phyloP scores from a whole-genome alignment of 2,113 vertebrate species.

The Raja brachyura region DNA sequence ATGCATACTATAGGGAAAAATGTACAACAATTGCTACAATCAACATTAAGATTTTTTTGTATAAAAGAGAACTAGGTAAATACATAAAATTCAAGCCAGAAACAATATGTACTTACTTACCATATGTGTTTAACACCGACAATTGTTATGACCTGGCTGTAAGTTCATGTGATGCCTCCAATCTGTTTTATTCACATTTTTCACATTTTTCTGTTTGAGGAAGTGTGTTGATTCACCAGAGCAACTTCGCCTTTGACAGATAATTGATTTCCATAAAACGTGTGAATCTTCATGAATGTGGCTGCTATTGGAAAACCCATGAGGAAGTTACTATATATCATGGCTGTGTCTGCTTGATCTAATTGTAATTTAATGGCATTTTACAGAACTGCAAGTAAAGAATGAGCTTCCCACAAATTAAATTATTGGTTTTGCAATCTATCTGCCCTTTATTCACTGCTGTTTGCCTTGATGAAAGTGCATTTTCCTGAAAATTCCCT shows the following conservation, averaged over 20 bases:
- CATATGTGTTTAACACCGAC: background rate
- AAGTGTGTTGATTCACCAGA: background rate
- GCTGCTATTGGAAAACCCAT: conserved; percentile 14
- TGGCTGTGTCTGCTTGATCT: background rate
- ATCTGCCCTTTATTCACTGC: background rate
- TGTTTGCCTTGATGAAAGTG: background rate
- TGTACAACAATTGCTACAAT: background rate
- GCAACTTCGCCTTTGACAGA: background rate
- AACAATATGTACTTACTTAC: background rate
- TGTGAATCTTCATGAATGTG: conserved; percentile 16
- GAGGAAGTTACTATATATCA: background rate
- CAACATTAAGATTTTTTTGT: background rate
- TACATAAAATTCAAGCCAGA: background rate
- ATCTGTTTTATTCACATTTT: background rate
- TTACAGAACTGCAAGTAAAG: background rate
- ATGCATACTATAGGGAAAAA: background rate
- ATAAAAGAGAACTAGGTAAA: background rate
- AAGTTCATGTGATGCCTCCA: background rate
- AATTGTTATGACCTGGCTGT: background rate
- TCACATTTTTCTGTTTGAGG: background rate
- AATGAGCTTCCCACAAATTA: background rate
- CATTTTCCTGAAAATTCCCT: conserved; percentile 18
- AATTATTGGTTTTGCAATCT: background rate
- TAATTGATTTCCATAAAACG: background rate
- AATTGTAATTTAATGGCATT: background rate